Percentiles rank a stretch among this genome's conserved stretches.
Conservation (phyloP, 2,888 invertebrate genomes). For the Amphiduros pacificus region DNA sequence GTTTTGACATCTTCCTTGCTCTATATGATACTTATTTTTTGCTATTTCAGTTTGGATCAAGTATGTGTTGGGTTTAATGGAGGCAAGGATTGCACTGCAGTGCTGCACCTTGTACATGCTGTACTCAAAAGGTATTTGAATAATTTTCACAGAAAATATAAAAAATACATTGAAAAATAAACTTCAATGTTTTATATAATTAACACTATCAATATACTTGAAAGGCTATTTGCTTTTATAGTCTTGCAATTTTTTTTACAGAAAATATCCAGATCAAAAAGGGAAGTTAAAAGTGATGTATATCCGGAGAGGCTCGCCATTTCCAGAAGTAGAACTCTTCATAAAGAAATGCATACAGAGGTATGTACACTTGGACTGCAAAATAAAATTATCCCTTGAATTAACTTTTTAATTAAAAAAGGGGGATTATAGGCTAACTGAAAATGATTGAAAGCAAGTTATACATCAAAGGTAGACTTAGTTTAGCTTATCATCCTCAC, state of each 20-base stretch:
- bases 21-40: no score
- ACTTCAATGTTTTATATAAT: no score
- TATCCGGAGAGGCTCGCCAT: conserved; percentile 78
- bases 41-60: conserved; percentile 71
- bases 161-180: neutral
- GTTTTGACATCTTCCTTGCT: no score
- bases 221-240: neutral
- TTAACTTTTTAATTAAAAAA: no score
- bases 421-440: no score
- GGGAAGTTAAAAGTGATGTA: conserved; percentile 73
- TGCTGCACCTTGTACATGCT: conserved; percentile 73
- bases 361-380: conserved; percentile 41
- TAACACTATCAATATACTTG: no score
- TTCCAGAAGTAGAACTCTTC: conserved; percentile 82
- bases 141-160: neutral
- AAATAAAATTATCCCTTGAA: no score
- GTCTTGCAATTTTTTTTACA: conserved; percentile 24
- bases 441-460: no score
- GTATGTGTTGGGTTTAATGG: conserved; percentile 94
- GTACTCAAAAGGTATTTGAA: conserved; percentile 53
- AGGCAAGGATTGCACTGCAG: conserved; percentile 95
- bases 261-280: conserved; percentile 44
- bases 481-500: no score
- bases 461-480: no score
- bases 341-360: conserved; percentile 71